Evolutionary conservation across 2,888 invertebrate genomes (phyloP).

Genomic region (Ryuthela nishihirai): DNA sequence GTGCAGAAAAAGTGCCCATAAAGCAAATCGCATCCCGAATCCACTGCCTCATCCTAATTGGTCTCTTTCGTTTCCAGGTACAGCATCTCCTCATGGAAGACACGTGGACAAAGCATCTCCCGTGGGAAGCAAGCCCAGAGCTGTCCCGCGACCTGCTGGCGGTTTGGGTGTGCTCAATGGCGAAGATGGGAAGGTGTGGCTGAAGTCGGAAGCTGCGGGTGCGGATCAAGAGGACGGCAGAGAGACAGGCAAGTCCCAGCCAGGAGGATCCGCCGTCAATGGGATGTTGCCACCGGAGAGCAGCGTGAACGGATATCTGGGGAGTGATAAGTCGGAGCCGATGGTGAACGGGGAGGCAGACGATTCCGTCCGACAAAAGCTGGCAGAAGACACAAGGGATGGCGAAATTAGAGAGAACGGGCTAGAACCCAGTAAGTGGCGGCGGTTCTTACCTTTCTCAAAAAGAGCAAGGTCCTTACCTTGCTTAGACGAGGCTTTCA

Average conservation of each 20-base stretch:
- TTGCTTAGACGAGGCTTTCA: no score
- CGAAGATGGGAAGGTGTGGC: constrained; percentile 30
- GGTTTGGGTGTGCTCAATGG: no score
- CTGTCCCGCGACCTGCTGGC: constrained; percentile 19
- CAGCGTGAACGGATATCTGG: not conserved
- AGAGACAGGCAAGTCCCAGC: constrained; percentile 6
- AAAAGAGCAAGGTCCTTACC: no score
- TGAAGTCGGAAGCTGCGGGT: constrained; percentile 25
- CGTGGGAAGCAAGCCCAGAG: constrained; percentile 31
- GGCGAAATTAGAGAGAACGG: not conserved
- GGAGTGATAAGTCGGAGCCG: no score
- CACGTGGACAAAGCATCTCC: constrained; percentile 15
- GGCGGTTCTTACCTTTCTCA: no score
- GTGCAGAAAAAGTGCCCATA: no score
- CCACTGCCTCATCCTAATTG: no score
- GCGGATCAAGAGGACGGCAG: constrained; percentile 5
- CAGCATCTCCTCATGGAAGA: not conserved
- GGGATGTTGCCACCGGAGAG: constrained; percentile 17
- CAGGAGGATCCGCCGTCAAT: constrained; percentile 16
- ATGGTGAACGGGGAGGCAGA: constrained; percentile 24
- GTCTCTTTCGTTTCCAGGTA: not conserved
- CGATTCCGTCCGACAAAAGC: constrained; percentile 26
- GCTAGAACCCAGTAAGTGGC: no score
- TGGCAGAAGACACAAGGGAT: constrained; percentile 3
- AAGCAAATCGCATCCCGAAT: no score